A percentile compares a stretch with the other conserved stretches of the same genome.
These are phyloP conservation scores for Rattus norvegicus DNA, from an alignment of 2,113 vertebrate genomes.

Conservation along the genomic window DNA sequence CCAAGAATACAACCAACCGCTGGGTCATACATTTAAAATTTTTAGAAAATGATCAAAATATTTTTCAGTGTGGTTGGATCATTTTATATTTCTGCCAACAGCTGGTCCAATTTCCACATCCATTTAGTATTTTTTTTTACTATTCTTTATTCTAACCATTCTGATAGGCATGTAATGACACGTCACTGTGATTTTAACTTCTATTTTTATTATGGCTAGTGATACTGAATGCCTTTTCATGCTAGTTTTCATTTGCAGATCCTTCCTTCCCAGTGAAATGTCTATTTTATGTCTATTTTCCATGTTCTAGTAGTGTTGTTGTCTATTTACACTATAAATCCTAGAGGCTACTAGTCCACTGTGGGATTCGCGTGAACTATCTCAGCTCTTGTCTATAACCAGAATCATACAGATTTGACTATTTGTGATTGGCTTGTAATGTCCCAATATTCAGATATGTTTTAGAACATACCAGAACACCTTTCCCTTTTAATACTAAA, in stretches of 20 bases:
- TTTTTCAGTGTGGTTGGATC: background rate
- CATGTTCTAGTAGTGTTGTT: background rate
- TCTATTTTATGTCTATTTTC: background rate
- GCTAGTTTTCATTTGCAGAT: background rate
- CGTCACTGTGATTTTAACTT: slow-evolving; percentile 3
- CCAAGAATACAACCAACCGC: background rate
- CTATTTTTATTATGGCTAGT: background rate
- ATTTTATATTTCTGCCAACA: background rate
- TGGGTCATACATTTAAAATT: slow-evolving; percentile 17
- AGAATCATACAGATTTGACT: background rate
- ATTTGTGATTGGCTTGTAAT: background rate
- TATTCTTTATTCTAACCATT: slow-evolving; percentile 21
- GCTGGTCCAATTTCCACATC: background rate
- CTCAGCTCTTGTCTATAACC: background rate
- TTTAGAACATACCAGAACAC: background rate
- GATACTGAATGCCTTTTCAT: background rate
- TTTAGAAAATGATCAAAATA: background rate
- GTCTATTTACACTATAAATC: background rate
- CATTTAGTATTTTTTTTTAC: background rate
- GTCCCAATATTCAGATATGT: background rate
- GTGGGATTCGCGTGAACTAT: background rate
- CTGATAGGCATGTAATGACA: background rate
- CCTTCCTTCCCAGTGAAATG: background rate
- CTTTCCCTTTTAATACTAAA: background rate
- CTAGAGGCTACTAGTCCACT: background rate